Evolutionary conservation across 1,140 invertebrate species (phyloP).

Genomic region (Magallana angulata): DNA sequence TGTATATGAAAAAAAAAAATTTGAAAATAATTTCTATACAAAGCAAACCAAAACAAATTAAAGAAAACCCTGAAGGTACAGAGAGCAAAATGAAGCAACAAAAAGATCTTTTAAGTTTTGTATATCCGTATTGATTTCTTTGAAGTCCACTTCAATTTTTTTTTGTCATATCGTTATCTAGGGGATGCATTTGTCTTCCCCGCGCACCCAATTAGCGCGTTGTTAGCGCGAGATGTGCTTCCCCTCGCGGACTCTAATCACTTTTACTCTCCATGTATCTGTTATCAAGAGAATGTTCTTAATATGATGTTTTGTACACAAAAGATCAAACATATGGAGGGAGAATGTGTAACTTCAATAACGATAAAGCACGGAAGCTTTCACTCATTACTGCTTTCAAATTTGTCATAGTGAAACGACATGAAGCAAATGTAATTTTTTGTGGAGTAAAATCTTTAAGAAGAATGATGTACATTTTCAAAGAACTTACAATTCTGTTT

Average conservation of each 20-base stretch:
- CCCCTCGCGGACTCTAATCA: neutral
- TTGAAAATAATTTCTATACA: neutral
- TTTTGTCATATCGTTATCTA: slow-evolving; percentile 20
- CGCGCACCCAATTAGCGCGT: slow-evolving; percentile 24
- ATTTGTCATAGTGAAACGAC: slow-evolving; percentile 9
- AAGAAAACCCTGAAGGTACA: neutral
- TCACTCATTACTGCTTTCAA: neutral
- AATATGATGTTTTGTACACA: slow-evolving; percentile 36
- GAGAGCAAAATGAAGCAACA: neutral
- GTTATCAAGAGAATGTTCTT: slow-evolving; percentile 31
- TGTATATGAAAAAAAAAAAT: too few relatives aligned
- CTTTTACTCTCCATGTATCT: slow-evolving; percentile 23
- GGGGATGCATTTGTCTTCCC: slow-evolving; percentile 14
- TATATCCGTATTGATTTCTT: neutral
- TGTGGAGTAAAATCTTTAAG: neutral
- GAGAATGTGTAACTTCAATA: slow-evolving; percentile 7
- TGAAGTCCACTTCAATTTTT: neutral
- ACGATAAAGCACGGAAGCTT: slow-evolving; percentile 32
- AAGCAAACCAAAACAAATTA: neutral
- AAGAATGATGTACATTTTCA: neutral
- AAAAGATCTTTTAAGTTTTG: neutral
- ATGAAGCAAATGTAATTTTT: neutral
- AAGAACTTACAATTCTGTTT: neutral
- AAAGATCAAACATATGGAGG: slow-evolving; percentile 25
- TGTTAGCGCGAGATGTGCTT: slow-evolving; percentile 29